Evolutionary conservation across 2,113 vertebrate species (phyloP).

Genomic region (Trematomus loennbergii): DNA sequence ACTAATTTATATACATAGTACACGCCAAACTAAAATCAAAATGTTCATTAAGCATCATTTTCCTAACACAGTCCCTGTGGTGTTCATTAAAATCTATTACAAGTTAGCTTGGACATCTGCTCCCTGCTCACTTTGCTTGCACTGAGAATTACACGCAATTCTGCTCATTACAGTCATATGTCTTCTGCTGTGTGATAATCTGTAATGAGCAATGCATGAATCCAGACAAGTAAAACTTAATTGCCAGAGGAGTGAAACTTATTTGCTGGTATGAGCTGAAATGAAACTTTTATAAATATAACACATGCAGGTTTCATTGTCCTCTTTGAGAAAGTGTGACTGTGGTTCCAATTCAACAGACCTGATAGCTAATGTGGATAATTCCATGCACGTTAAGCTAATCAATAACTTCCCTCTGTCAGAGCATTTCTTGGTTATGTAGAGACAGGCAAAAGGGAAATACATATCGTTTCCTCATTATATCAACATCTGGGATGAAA

Average conservation of each 20-base stretch:
- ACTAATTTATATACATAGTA: not conserved
- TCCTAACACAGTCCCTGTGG: conserved; percentile 59
- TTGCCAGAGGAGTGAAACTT: not conserved
- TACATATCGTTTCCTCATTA: conserved; percentile 20
- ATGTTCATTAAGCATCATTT: conserved; percentile 5
- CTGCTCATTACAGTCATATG: not conserved
- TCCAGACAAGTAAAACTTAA: not conserved
- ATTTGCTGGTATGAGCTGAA: too few relatives aligned
- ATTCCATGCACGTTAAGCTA: not conserved
- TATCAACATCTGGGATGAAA: conserved; percentile 27
- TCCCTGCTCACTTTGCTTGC: conserved; percentile 35
- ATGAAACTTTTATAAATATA: not conserved
- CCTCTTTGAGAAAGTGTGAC: conserved; percentile 2
- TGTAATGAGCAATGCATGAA: not conserved
- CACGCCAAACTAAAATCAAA: not conserved
- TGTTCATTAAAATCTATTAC: conserved; percentile 73
- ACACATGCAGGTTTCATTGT: not conserved
- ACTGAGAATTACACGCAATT: conserved; percentile 10
- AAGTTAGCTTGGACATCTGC: conserved; percentile 66
- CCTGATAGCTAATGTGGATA: conserved; percentile 17
- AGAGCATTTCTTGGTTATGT: conserved; percentile 9
- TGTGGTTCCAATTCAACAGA: conserved; percentile 5
- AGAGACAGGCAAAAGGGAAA: not conserved
- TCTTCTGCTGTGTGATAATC: not conserved
- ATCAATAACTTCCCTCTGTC: not conserved